phyloP scores from a whole-genome alignment of 2,797 vertebrate species.

The Sarcophilus harrisii region DNA sequence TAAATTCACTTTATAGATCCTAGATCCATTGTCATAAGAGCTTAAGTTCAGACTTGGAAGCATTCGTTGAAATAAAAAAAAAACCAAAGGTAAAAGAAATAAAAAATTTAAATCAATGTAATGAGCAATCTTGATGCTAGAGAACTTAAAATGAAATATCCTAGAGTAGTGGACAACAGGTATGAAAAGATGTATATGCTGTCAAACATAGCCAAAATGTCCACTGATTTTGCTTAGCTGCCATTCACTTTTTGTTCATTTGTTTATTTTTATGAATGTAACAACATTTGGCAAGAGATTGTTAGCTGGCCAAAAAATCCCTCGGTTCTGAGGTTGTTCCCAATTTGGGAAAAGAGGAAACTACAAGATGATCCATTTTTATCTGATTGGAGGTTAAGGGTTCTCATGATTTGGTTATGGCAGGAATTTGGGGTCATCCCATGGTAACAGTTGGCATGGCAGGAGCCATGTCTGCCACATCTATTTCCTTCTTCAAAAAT shows the following conservation, averaged over 20 bases:
- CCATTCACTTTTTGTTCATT: background rate
- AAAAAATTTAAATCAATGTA: background rate
- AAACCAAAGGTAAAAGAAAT: background rate
- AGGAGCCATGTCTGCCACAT: background rate
- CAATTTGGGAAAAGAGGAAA: background rate
- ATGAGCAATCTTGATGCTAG: background rate
- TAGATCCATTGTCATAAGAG: conserved; percentile 73
- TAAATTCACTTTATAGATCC: conserved; percentile 73
- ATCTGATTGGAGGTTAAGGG: background rate
- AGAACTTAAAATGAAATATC: background rate
- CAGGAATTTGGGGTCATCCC: background rate
- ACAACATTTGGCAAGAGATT: background rate
- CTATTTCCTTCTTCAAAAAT: background rate
- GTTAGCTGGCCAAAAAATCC: background rate
- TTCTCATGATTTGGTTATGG: background rate
- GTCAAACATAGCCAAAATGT: background rate
- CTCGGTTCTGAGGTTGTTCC: background rate
- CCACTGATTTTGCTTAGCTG: background rate
- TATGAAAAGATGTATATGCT: background rate
- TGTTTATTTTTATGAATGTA: background rate
- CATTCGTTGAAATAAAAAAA: background rate
- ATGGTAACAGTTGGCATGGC: background rate
- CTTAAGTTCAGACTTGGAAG: conserved; percentile 58
- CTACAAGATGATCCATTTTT: background rate
- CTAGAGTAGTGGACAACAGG: background rate